Evolutionary conservation across 2,888 invertebrate genomes (phyloP).

Genomic region (Sturmia bella): DNA sequence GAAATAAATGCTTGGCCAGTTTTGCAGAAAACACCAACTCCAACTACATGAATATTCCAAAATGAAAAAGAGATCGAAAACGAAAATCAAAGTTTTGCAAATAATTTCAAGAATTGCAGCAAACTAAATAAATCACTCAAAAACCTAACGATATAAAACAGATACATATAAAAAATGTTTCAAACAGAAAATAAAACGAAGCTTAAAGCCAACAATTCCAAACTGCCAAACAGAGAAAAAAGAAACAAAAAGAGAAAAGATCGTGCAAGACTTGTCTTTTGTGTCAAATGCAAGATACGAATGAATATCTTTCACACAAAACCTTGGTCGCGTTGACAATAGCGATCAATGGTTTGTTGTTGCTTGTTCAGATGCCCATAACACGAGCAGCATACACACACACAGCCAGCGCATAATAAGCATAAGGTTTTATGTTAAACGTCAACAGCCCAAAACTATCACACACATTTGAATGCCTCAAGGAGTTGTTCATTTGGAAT

Average conservation of each 20-base stretch:
- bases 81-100: constrained; percentile 64
- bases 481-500: background rate
- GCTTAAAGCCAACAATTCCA: constrained; percentile 39
- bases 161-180: constrained; percentile 39
- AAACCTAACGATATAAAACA: constrained; percentile 69
- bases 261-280: constrained; percentile 80
- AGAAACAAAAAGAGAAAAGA: constrained; percentile 53
- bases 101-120: constrained; percentile 78
- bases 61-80: constrained; percentile 18
- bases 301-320: constrained; percentile 68
- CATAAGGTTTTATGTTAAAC: constrained; percentile 52
- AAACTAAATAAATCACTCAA: constrained; percentile 80
- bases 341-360: constrained; percentile 63
- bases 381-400: constrained; percentile 13
- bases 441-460: constrained; percentile 42
- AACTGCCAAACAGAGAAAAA: constrained; percentile 8
- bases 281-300: constrained; percentile 73
- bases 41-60: constrained; percentile 62
- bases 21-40: background rate
- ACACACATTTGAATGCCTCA: constrained; percentile 28
- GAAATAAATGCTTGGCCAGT: constrained; percentile 35
- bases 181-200: constrained; percentile 44
- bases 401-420: constrained; percentile 15
- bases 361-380: constrained; percentile 40
- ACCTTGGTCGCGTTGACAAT: constrained; percentile 66